Evolutionary conservation across 2,113 vertebrate species (phyloP), one percentile per base, ranked within the genome.

Genomic region (Charadrius vociferus): DNA sequence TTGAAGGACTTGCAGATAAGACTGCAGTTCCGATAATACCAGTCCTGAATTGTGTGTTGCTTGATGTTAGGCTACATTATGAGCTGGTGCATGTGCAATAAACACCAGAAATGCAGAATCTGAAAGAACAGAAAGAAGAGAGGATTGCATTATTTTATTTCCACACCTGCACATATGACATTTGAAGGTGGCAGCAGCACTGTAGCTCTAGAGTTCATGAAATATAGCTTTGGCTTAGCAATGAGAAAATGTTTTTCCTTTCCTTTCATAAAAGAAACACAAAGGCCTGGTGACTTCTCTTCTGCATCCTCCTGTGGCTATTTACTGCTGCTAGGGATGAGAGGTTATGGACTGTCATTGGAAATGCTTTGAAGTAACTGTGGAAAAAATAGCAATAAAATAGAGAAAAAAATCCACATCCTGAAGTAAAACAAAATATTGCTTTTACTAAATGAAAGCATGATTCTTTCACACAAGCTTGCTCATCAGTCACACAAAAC

Each of bases 31-130:
- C 2, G 7, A 47, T 49, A 47, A 26, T 12, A 32, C 22, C 45
- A 17, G 24, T 82, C 21, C 21, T 58, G 27, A 73, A 17, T 14
- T 47, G 29, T 30, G 6, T n/a, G 9, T n/a, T 75, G 6, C 17
- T 52, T 0, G 1, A 8, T 66, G 22, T 58, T 86, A 22, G 5
- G 3, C 9, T 37, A 12, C 30, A 37, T 63, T 58, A 22, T 63
- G 58, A 58, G 36, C 4, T 32, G 9, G 12, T 63, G 67, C 0
- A 0, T 36, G 5, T n/a, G 22, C 26, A 58, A 59, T 73, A 56
- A 87, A n/a, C 81, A 39, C 9, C 39, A 56, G 30, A 85, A 70
- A 2, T 70, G 14, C 16, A 84, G 10, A 26, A 66, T 37, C 39
- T 47, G 39, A 59, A 84, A 89, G 7, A 89, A 71, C 1, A 80